Evolutionary conservation across 2,113 vertebrate genomes (phyloP), one percentile per base, ranked within the genome.

Genomic region (Myocastor coypus): DNA sequence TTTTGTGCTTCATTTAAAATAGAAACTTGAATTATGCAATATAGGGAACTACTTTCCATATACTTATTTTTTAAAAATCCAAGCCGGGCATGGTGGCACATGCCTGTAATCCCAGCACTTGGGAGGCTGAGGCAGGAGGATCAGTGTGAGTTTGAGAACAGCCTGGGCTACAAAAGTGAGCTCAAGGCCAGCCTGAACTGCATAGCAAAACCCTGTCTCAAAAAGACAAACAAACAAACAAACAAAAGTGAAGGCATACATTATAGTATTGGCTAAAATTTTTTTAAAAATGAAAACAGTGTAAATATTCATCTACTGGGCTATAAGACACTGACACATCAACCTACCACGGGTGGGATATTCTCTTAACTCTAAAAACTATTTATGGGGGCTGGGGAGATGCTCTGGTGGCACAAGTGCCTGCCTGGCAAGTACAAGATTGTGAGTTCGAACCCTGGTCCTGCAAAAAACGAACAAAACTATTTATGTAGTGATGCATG

Each of bases 1-100:
- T 42, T 37, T 73, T 77, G 55, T 84, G 8, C n/a, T 88, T 57
- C 87, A 78, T 87, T 64, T 85, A 37, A 92, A 89, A 89, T 78
- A 83, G 14, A 88, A 83, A 68, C 61, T 17, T 88, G 37, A 78
- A 84, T 90, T 71, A n/a, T 63, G 55, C 20, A 85, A 63, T 8
- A 8, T 81, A 17, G 20, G 1, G 6, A 81, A 66, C 34, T 6
- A 69, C 52, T 85, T 88, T 87, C 19, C 83, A 91, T 30, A 84
- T 89, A 59, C 46, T 52, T 17, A 50, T 68, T 19, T 68, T 68
- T 69, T 66, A 83, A 19, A 83, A 61, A 61, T n/a, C n/a, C n/a
- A n/a, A n/a, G n/a, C n/a, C n/a, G 46, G 46, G 8, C 46, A 8
- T 46, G 46, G 46, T 46, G 46, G 46, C 46, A 8, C 46, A 46